Evolutionary conservation across 2,113 vertebrate genomes (phyloP).

Genomic region (Egretta garzetta): DNA sequence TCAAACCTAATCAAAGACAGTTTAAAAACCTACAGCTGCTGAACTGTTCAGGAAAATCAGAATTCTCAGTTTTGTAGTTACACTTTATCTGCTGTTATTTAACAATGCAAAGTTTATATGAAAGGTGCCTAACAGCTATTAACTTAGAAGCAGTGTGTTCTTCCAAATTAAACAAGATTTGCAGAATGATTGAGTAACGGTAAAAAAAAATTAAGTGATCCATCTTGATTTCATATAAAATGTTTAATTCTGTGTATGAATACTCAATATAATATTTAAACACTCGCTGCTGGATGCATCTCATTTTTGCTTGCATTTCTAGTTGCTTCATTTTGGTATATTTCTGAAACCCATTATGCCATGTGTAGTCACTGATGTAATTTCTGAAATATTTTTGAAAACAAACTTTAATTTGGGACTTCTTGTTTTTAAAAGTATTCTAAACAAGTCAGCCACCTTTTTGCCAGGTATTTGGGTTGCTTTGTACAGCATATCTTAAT

Average conservation of each 20-base stretch:
- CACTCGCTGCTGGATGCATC: not conserved
- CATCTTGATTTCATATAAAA: not conserved
- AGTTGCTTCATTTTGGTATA: slow-evolving; percentile 38
- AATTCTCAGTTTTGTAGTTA: slow-evolving; percentile 44
- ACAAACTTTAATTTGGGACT: not conserved
- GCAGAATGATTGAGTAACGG: not conserved
- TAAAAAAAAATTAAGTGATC: not conserved
- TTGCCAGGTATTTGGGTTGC: slow-evolving; percentile 53
- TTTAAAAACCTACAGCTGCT: slow-evolving; percentile 65
- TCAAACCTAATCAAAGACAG: slow-evolving; percentile 8
- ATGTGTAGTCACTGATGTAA: slow-evolving; percentile 17
- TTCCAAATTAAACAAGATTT: slow-evolving; percentile 34
- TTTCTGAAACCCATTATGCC: slow-evolving; percentile 33
- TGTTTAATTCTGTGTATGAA: not conserved
- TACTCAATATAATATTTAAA: slow-evolving; percentile 2
- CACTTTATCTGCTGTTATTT: slow-evolving; percentile 26
- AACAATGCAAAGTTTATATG: slow-evolving; percentile 48
- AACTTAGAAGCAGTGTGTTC: slow-evolving; percentile 31
- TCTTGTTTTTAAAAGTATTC: slow-evolving; percentile 2
- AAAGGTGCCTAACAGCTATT: slow-evolving; percentile 67
- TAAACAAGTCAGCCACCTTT: not conserved
- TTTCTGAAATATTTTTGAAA: slow-evolving; percentile 25
- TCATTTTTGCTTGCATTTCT: slow-evolving; percentile 36
- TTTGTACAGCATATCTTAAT: slow-evolving; percentile 63
- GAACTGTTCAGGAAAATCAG: slow-evolving; percentile 60